phyloP scores from a whole-genome alignment of 2,113 vertebrate species.

The Ciconia maguari region DNA sequence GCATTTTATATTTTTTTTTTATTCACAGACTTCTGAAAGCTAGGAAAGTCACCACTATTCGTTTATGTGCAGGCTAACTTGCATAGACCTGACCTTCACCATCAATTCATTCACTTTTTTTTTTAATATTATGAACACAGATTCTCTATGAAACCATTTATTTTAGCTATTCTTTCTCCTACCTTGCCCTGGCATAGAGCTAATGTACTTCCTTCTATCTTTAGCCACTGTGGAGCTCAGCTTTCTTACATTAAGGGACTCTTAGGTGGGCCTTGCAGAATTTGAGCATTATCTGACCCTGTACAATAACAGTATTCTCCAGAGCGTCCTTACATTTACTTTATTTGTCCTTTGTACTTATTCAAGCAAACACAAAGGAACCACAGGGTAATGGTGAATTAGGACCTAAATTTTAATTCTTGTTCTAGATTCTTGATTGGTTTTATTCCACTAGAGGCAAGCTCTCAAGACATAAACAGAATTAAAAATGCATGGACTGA shows the following conservation, averaged over 20 bases:
- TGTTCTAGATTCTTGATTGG: slow-evolving; percentile 19
- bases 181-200: not conserved
- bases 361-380: slow-evolving; percentile 22
- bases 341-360: slow-evolving; percentile 3
- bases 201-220: not conserved
- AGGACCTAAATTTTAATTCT: slow-evolving; percentile 18
- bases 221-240: not conserved
- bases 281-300: not conserved
- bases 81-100: not conserved
- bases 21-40: not conserved
- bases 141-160: not conserved
- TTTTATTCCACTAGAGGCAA: slow-evolving; percentile 45
- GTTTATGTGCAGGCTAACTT: not conserved
- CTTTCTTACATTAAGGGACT: not conserved
- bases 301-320: not conserved
- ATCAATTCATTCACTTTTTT: not conserved
- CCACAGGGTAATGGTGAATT: not conserved
- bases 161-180: not conserved
- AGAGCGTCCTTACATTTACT: not conserved
- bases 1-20: not conserved
- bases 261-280: not conserved
- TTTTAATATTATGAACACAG: not conserved
- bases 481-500: slow-evolving; percentile 51
- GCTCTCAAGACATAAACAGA: slow-evolving; percentile 42
- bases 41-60: not conserved